Evolutionary conservation across 2,113 vertebrate species (phyloP).

Genomic region (Cyanistes caeruleus): DNA sequence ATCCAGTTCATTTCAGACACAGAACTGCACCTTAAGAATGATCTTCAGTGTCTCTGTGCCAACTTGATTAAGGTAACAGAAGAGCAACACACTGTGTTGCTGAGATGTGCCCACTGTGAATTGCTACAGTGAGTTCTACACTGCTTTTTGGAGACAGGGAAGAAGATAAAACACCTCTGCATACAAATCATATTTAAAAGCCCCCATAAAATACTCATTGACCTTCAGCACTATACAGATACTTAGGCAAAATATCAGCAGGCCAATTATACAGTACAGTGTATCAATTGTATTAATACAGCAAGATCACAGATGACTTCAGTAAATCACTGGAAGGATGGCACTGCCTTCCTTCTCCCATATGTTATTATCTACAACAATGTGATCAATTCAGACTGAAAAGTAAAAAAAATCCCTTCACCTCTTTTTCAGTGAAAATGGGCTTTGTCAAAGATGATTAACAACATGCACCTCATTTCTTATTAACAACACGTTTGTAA

Average conservation of each 20-base stretch:
- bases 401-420: neutral
- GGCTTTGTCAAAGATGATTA: constrained; percentile 23
- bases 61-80: neutral
- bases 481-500: constrained; percentile 40
- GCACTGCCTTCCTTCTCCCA: neutral
- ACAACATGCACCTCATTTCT: constrained; percentile 37
- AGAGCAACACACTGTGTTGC: neutral
- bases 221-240: neutral
- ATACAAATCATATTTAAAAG: neutral
- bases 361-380: neutral
- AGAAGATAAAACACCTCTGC: neutral
- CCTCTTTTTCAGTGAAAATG: constrained; percentile 22
- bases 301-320: neutral
- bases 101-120: neutral
- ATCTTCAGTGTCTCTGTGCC: neutral
- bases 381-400: neutral
- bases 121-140: accelerated
- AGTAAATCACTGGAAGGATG: neutral
- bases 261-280: neutral
- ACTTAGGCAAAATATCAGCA: constrained; percentile 49
- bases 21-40: neutral
- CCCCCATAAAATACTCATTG: neutral
- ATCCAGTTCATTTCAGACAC: neutral
- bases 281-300: neutral
- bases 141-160: neutral